A percentile compares a stretch with the other conserved stretches of the same genome.
phyloP scores from a whole-genome alignment of 2,797 vertebrate genomes.

The Eulemur mongoz region DNA sequence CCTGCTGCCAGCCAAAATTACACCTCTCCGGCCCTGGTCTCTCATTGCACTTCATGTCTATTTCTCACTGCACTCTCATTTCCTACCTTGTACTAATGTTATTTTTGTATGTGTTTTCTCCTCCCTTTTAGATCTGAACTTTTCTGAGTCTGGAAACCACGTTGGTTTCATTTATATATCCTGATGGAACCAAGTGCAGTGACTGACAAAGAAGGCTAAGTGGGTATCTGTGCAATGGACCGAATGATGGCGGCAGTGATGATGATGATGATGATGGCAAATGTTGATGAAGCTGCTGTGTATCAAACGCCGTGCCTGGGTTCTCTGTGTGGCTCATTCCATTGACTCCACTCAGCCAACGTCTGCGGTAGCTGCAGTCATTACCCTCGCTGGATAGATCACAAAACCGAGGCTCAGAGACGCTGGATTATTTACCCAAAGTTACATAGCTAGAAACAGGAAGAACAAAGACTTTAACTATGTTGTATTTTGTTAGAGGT shows the following conservation, averaged over 20 bases:
- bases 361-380: not conserved
- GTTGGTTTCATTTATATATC: not conserved
- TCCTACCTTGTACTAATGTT: not conserved
- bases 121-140: not conserved
- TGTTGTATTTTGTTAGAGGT: not conserved
- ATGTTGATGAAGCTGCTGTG: not conserved
- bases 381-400: not conserved
- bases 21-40: not conserved
- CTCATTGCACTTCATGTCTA: not conserved
- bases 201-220: not conserved
- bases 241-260: not conserved
- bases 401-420: not conserved
- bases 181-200: not conserved
- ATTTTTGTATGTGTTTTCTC: not conserved
- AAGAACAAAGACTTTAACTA: not conserved
- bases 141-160: not conserved
- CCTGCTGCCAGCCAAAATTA: not conserved
- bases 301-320: not conserved
- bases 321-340: not conserved
- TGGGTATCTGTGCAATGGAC: not conserved
- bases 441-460: not conserved
- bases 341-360: not conserved
- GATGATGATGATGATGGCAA: not conserved
- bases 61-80: not conserved
- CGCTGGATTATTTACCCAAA: not conserved